phyloP scores from a whole-genome alignment of 2,113 vertebrate genomes.

The Bucco capensis region DNA sequence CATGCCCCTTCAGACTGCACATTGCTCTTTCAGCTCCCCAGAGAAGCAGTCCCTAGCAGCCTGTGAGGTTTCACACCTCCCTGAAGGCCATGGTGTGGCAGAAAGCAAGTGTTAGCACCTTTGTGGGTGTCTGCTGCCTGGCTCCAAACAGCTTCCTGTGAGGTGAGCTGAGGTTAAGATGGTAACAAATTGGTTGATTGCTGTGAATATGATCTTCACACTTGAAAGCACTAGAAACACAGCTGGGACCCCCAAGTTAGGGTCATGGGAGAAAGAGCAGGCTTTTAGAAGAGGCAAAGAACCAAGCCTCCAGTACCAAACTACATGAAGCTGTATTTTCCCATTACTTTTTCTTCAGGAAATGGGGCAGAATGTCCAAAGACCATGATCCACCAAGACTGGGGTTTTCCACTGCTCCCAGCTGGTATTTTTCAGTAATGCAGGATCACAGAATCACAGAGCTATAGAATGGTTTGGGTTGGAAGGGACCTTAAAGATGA shows the following conservation, averaged over 20 bases:
- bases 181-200: not conserved
- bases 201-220: not conserved
- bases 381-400: not conserved
- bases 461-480: no score
- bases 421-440: not conserved
- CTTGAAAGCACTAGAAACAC: not conserved
- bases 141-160: not conserved
- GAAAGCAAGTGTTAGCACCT: not conserved
- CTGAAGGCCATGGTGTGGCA: accelerated
- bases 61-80: not conserved
- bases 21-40: not conserved
- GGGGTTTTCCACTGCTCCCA: not conserved
- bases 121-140: not conserved
- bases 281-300: not conserved
- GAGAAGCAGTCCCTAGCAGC: not conserved
- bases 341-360: not conserved
- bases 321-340: not conserved
- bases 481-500: no score
- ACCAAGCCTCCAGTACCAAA: not conserved
- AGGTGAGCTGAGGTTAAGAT: not conserved
- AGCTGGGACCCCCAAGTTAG: not conserved
- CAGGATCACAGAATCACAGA: no score
- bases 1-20: not conserved
- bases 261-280: not conserved
- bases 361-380: not conserved